Evolutionary conservation across 2,797 vertebrate genomes (phyloP), one percentile per base, ranked within the genome.

Genomic region (Sebastiscus tertius): DNA sequence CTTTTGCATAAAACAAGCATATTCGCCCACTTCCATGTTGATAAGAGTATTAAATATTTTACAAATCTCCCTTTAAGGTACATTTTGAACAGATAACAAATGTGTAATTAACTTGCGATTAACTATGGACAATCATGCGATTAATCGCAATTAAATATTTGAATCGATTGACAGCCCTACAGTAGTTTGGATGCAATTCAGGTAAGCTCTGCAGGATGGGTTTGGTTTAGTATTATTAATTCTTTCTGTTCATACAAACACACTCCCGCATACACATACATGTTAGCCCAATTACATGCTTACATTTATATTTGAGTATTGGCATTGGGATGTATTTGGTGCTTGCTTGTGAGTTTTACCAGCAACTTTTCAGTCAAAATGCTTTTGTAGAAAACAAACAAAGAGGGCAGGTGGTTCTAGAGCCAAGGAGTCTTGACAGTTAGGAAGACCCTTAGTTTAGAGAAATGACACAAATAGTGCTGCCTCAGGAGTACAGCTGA

Each of bases 381-480:
- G 61, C 39, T 29, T 56, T 56, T 65, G 12, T 59, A n/a, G 12
- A 59, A 78, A 4, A 29, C 26, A 63, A 11, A 29, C 4, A 63
- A 11, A 49, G 29, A 36, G 6, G 20, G 20, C 13, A 24, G 59
- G 34, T 55, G 27, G n/a, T 64, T 36, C 58, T 9, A 61, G 20
- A 71, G 36, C 3, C 13, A 4, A 13, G 8, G 34, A 16, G 31
- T 22, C 39, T n/a, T 11, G 22, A 46, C 36, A 46, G 5, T 70
- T 49, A 36, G 12, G 4, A 72, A 46, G 36, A 82, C 24, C 26
- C 54, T 60, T 42, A 55, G 1, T 64, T 79, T 36, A 61, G 24
- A 72, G 16, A 54, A 75, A 58, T 58, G 8, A 69, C 29, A 60
- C 16, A 74, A 72, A 81, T 9, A 75, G 58, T 31, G 26, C 26